phyloP scores from a whole-genome alignment of 2,113 vertebrate species.

The Spermophilus dauricus region DNA sequence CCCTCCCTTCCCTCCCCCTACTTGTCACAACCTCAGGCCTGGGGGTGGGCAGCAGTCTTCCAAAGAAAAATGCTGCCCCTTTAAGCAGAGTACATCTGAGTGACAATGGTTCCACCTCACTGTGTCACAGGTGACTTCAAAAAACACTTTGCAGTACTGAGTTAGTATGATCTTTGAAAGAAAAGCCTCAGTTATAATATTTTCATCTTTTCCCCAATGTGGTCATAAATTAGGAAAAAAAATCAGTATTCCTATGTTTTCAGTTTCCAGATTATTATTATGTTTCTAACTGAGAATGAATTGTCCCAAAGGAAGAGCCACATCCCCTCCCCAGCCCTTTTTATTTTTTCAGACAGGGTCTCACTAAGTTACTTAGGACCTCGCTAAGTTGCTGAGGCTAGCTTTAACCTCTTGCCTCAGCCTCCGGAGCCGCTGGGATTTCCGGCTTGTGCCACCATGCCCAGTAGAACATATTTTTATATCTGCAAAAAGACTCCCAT shows the following conservation, averaged over 20 bases:
- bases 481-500: neutral
- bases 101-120: neutral
- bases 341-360: too few species aligned
- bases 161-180: neutral
- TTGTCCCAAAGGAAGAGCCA: neutral
- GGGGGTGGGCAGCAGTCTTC: neutral
- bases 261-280: neutral
- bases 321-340: too few species aligned
- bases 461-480: neutral
- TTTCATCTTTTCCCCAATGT: neutral
- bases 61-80: neutral
- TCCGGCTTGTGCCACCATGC: too few species aligned
- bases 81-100: neutral
- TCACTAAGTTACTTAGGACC: too few species aligned
- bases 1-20: too few species aligned
- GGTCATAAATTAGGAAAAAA: slow-evolving; percentile 18
- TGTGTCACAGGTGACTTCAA: neutral
- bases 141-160: neutral
- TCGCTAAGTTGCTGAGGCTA: too few species aligned
- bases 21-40: neutral
- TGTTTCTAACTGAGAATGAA: neutral
- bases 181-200: neutral
- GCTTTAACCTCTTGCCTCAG: too few species aligned
- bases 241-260: neutral
- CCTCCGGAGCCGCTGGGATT: too few species aligned